Conservation (phyloP, 2,888 invertebrate genomes). For the Idaea dimidiata region DNA sequence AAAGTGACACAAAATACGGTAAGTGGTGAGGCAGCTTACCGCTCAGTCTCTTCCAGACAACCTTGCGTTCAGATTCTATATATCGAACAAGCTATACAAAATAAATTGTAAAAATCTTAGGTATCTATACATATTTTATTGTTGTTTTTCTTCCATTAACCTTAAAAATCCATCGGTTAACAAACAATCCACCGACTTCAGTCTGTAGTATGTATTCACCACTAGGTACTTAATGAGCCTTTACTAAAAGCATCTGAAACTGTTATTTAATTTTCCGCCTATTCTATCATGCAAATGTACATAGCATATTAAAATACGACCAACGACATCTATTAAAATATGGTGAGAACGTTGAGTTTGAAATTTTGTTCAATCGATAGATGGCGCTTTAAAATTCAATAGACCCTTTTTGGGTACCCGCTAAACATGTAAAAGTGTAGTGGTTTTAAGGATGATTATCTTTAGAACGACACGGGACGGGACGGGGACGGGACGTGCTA, state of each 20-base stretch:
- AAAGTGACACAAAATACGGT: no score
- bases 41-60: no score
- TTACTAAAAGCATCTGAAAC: constrained; percentile 17
- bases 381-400: not conserved
- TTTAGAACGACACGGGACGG: no score
- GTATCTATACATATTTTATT: no score
- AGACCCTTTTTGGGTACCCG: not conserved
- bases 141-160: no score
- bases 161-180: not conserved
- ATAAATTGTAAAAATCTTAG: no score
- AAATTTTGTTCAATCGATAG: not conserved
- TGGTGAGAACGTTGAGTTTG: not conserved
- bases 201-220: not conserved
- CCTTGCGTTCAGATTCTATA: no score
- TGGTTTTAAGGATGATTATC: not conserved
- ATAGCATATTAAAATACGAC: not conserved
- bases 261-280: not conserved
- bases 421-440: not conserved
- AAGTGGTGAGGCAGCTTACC: no score
- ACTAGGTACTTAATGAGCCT: constrained; percentile 41
- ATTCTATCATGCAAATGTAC: not conserved
- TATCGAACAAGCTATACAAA: no score
- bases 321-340: not conserved
- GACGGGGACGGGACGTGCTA: no score
- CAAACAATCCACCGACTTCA: not conserved